Base-by-base conservation (phyloP, 2,797 vertebrate genomes). In the Pipistrellus kuhlii region DNA sequence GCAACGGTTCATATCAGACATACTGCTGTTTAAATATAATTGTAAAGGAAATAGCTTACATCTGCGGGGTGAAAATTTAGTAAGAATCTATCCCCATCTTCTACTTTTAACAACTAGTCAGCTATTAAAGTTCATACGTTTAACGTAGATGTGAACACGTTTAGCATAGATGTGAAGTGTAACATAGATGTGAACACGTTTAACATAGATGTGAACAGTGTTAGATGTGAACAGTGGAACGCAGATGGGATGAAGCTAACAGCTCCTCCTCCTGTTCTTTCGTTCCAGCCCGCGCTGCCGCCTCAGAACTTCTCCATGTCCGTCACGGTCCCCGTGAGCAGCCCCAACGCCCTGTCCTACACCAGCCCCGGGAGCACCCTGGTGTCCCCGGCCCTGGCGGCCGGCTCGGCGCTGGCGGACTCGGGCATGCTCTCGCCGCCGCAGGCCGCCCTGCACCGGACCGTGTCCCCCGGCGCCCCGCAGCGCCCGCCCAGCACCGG, bases 251-350 rank as follows among this genome's bases (percentile, higher is more conserved):
- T 23, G 3, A 66, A 85, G 32, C 83, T 59, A 7, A 94, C 4
- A 92, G 41, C 96, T 9, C 32, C 73, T 71, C 92, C 77, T 0
- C 81, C 59, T 97, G 14, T 90, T 84, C 77, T 95, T 95, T 76
- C 55, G 97, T 92, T 95, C 9, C 96, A 99, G 99, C 99, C 99
- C 69, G 99, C 98, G 85, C 97, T 99, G 98, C 99, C 99, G 64
- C 99, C 99, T 98, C 99, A 99, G 98, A 99, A 99, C 98, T 99
- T 99, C 98, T 99, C 99, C 84, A 99, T 99, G 99, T 99, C 99
- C 77, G 99, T 99, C 98, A 99, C 99, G 0, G 99, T 99, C 95
- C 99, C 99, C 1, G 99, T 99, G 96, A 99, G 99, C 98, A 99
- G 99, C 96, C 99, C 99, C 90, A 99, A 98, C 97, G 98, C 98